Percentiles rank a stretch among this genome's conserved stretches.
phyloP scores from a whole-genome alignment of 2,113 vertebrate genomes.

The Bubo bubo region DNA sequence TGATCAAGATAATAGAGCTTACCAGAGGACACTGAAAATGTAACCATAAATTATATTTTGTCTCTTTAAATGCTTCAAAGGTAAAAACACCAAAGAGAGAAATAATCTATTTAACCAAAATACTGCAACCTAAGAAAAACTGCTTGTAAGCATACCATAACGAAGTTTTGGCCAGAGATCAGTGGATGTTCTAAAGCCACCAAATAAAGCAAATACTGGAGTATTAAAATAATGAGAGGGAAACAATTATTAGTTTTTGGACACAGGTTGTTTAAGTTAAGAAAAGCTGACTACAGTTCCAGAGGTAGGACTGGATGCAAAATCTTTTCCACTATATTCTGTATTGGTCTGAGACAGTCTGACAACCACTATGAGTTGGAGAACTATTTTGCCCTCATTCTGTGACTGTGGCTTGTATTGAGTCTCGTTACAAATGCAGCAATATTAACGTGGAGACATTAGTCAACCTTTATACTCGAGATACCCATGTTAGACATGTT shows the following conservation, averaged over 20 bases:
- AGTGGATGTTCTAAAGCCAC: background rate
- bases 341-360: background rate
- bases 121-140: background rate
- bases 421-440: background rate
- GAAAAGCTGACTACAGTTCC: background rate
- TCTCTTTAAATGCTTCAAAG: background rate
- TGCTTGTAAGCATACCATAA: background rate
- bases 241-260: background rate
- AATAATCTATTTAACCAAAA: background rate
- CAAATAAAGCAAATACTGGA: background rate
- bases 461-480: background rate
- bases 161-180: background rate
- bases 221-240: background rate
- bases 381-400: background rate
- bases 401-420: background rate
- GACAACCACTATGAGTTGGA: background rate
- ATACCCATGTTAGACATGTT: too few relatives aligned
- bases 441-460: background rate
- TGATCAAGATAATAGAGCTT: background rate
- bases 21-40: background rate
- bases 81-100: background rate
- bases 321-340: background rate
- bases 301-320: background rate
- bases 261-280: background rate
- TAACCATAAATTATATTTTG: background rate